Base-by-base conservation (phyloP, 2,888 invertebrate genomes). In the Chamaedrilus cognettii region DNA sequence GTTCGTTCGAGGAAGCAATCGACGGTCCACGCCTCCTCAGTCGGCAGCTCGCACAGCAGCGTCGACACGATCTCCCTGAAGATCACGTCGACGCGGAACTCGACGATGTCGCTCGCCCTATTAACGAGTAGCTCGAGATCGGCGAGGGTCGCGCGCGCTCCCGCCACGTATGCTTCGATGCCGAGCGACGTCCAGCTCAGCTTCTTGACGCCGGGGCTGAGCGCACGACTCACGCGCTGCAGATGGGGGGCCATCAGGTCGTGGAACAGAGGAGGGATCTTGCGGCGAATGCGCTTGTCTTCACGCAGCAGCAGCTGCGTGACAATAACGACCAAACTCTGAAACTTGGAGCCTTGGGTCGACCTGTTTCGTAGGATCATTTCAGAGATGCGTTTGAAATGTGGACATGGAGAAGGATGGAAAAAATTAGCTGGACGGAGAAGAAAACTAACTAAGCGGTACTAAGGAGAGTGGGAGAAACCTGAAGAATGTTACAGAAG, bases 241-340 rank as follows among this genome's bases (percentile, higher is more conserved):
- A 93, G 87, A 86, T 94, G 95, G 0, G 95, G 95, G 62, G 95
- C 86, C 80, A 96, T 90, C 64, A 96, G 86, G 28, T 95, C 94
- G n/a, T 93, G 87, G 1, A 96, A 90, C 85, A 94, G 94, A 50
- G 90, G 85, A 79, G 93, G 80, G 31, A 86, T 82, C 23, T 75
- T 75, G 1, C 72, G 74, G 52, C 77, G 70, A 60, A 84, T 80
- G 3, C 76, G 68, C 52, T 78, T 75, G 70, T 84, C 83, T 60
- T 84, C 81, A 23, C 74, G 70, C 69, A 86, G 72, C 77, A 85
- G 80, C 71, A 84, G 82, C 72, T 79, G 75, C 65, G n/a, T n/a
- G n/a, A n/a, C n/a, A n/a, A n/a, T n/a, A n/a, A n/a, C n/a, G n/a
- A n/a, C n/a, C n/a, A n/a, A n/a, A n/a, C n/a, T n/a, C n/a, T n/a